Evolutionary conservation across 2,113 vertebrate genomes (phyloP).

Genomic region (Pelecanoides urinatrix): DNA sequence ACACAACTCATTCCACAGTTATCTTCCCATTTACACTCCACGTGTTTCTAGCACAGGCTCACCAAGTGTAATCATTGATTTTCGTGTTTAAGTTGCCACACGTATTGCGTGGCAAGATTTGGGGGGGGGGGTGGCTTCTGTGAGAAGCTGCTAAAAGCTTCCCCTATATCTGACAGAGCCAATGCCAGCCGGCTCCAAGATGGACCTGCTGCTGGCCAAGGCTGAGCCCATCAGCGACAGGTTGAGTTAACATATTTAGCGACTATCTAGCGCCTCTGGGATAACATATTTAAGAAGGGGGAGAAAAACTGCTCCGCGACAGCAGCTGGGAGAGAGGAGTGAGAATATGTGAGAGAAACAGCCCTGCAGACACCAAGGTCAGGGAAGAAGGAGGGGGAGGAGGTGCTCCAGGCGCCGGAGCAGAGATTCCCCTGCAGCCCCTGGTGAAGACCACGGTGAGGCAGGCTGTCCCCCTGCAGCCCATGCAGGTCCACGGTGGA

Average conservation of each 20-base stretch:
- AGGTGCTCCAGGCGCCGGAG: neutral
- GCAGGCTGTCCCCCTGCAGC: neutral
- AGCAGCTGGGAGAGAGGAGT: neutral
- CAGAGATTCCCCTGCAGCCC: neutral
- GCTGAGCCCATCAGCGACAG: rapidly evolving
- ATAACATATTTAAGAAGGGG: neutral
- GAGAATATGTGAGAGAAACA: neutral
- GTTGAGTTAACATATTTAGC: too few relatives aligned
- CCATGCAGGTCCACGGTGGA: neutral
- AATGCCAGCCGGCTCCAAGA: neutral
- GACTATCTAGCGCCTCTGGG: rapidly evolving
- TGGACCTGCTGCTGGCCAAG: rapidly evolving
- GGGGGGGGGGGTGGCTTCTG: neutral
- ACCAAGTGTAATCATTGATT: neutral
- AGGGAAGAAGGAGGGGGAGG: neutral
- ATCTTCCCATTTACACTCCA: neutral
- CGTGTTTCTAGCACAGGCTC: neutral
- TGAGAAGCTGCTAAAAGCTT: neutral
- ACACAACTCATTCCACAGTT: neutral
- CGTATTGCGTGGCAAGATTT: neutral
- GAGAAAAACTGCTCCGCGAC: rapidly evolving
- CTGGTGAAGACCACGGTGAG: neutral
- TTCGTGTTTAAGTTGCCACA: neutral
- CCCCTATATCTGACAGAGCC: rapidly evolving
- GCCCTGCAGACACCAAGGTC: neutral